Percentiles rank a stretch among this genome's conserved stretches.
These are phyloP conservation scores for Tychaedon coryphoeus DNA, from an alignment of 2,113 vertebrate species.

Conservation along the genomic window DNA sequence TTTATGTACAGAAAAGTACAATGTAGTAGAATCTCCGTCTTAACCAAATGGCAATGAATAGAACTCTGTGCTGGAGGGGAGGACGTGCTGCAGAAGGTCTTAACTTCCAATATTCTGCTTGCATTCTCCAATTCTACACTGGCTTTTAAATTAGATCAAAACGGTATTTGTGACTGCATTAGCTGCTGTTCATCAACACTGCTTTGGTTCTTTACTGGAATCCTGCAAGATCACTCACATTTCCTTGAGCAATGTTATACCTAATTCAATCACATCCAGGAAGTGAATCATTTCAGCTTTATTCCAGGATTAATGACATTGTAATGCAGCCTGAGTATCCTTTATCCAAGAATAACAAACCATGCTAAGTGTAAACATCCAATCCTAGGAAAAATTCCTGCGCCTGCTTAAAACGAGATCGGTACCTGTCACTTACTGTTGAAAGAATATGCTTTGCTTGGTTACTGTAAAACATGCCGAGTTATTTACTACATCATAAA, in stretches of 20 bases:
- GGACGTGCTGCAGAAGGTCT: neutral
- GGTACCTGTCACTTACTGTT: neutral
- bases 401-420: neutral
- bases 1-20: neutral
- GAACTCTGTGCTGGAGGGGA: neutral
- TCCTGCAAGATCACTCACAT: neutral
- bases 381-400: neutral
- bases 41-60: neutral
- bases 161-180: neutral
- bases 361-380: neutral
- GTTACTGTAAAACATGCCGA: neutral
- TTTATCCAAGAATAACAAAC: slow-evolving; percentile 19
- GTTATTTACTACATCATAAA: neutral
- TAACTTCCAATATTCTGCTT: neutral
- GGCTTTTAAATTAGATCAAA: neutral
- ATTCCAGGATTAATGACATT: neutral
- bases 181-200: neutral
- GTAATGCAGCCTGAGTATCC: neutral
- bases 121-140: neutral
- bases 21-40: neutral
- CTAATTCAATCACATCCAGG: neutral
- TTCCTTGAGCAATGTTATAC: neutral
- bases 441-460: neutral
- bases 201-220: neutral
- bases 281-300: slow-evolving; percentile 21